A percentile compares a stretch with the other conserved stretches of the same genome.
Evolutionary conservation across 1,140 invertebrate genomes (phyloP).

Genomic region (Thalassaphorura encarpata): DNA sequence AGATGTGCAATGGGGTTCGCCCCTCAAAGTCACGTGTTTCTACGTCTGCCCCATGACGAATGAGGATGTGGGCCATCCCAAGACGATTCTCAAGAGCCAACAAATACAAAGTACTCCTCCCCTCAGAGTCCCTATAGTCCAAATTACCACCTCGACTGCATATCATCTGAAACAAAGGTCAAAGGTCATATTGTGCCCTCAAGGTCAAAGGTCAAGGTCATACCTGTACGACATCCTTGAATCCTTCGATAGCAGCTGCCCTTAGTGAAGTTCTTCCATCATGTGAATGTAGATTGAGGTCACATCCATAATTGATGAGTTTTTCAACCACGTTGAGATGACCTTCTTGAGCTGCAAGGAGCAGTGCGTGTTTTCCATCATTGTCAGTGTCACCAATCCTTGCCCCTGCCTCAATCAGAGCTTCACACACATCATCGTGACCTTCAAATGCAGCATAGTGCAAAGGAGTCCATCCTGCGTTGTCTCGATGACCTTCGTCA

Average conservation of each 20-base stretch:
- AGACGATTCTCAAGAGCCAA: conserved; percentile 81
- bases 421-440: conserved; percentile 75
- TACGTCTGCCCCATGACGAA: conserved; percentile 67
- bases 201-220: not conserved
- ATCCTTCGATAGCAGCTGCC: conserved; percentile 73
- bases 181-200: not conserved
- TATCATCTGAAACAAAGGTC: conserved; percentile 41
- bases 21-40: conserved; percentile 82
- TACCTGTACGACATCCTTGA: conserved; percentile 45
- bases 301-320: conserved; percentile 62
- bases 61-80: conserved; percentile 68
- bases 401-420: conserved; percentile 80
- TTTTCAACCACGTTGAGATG: conserved; percentile 59
- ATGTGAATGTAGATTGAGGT: conserved; percentile 79
- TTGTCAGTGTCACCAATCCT: conserved; percentile 85
- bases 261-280: conserved; percentile 86
- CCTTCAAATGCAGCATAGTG: conserved; percentile 80
- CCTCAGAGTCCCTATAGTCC: conserved; percentile 83
- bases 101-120: conserved; percentile 81
- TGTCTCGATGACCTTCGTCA: conserved; percentile 81
- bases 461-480: conserved; percentile 85
- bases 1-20: conserved; percentile 46
- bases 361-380: conserved; percentile 82
- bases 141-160: conserved; percentile 69
- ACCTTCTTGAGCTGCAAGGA: conserved; percentile 81